Evolutionary conservation across 2,888 invertebrate species (phyloP).

Genomic region (Mallateleia sp.): DNA sequence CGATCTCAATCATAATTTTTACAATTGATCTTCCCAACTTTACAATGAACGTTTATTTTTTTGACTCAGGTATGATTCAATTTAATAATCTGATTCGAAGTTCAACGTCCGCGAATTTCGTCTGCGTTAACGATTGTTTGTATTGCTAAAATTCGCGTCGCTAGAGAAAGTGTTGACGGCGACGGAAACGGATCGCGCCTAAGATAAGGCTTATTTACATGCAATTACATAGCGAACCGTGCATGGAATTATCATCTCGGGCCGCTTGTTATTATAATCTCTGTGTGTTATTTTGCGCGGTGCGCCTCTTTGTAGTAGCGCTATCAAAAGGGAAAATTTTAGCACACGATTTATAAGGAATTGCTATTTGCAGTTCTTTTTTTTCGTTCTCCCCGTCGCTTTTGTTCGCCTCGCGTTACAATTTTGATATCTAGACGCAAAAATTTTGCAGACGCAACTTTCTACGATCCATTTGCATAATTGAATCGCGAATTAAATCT

Average conservation of each 20-base stretch:
- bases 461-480: constrained; percentile 44
- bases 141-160: constrained; percentile 46
- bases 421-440: constrained; percentile 34
- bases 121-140: constrained; percentile 19
- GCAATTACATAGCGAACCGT: constrained; percentile 85
- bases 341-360: constrained; percentile 47
- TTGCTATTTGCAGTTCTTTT: neutral
- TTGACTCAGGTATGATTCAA: too few species aligned
- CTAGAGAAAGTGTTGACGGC: constrained; percentile 87
- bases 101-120: too few species aligned
- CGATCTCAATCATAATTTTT: too few species aligned
- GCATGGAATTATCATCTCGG: constrained; percentile 79
- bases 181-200: constrained; percentile 86
- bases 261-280: constrained; percentile 64
- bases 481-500: constrained; percentile 11
- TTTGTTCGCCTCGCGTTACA: constrained; percentile 32
- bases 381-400: neutral
- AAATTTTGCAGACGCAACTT: constrained; percentile 34
- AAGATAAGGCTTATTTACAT: constrained; percentile 87
- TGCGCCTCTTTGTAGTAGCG: constrained; percentile 57
- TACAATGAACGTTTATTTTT: too few species aligned
- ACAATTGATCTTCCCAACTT: too few species aligned
- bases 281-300: constrained; percentile 63
- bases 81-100: too few species aligned
- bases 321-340: constrained; percentile 58